These are phyloP conservation scores for Eufriesea mexicana DNA, from an alignment of 1,140 invertebrate species.

Conservation along the genomic window DNA sequence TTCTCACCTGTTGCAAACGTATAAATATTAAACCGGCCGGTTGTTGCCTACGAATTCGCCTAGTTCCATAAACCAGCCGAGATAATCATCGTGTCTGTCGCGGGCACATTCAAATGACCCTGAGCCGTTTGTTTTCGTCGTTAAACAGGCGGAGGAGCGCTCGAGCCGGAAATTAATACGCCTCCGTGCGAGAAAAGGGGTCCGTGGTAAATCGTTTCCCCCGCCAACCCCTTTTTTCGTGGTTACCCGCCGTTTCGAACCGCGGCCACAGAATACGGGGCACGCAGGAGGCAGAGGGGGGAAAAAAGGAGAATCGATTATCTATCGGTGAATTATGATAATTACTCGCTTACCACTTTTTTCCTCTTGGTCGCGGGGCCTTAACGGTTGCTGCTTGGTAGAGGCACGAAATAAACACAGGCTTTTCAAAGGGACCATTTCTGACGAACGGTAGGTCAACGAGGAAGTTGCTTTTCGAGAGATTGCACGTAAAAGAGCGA, in stretches of 20 bases:
- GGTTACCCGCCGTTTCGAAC: neutral
- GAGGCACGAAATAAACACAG: neutral
- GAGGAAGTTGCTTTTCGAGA: neutral
- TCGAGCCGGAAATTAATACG: conserved; percentile 38
- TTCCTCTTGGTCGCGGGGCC: neutral
- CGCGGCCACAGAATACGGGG: neutral
- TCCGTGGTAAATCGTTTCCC: neutral
- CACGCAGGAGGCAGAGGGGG: no score
- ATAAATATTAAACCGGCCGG: conserved; percentile 57
- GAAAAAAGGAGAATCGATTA: conserved; percentile 24
- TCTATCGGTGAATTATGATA: conserved; percentile 34
- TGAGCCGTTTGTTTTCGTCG: conserved; percentile 28
- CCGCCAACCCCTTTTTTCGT: no score
- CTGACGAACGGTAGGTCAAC: neutral
- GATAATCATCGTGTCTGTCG: conserved; percentile 60
- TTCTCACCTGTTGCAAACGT: conserved; percentile 68
- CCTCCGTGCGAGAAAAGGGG: conserved; percentile 16
- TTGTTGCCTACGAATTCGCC: conserved; percentile 49
- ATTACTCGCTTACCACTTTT: neutral
- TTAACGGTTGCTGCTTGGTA: neutral
- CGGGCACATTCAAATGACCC: conserved; percentile 13
- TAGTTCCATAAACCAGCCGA: conserved; percentile 58
- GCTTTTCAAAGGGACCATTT: no score
- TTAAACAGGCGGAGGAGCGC: neutral
- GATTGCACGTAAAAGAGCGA: neutral